phyloP scores from a whole-genome alignment of 2,888 invertebrate species.

The Polyommatus iphigenia region DNA sequence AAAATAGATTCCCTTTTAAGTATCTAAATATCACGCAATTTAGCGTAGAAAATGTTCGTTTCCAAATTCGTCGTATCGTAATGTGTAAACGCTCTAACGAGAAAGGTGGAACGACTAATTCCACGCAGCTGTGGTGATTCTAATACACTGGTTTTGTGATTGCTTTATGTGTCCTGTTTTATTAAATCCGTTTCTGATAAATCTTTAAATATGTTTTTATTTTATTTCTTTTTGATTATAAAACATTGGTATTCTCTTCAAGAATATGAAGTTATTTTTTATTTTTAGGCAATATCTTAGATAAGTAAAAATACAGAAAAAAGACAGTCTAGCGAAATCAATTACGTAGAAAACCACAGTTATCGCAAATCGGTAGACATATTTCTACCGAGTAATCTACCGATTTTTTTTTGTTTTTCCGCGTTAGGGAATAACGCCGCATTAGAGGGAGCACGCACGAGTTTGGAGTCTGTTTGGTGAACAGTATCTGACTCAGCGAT shows the following conservation, averaged over 20 bases:
- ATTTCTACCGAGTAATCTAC: neutral
- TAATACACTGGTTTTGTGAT: constrained; percentile 38
- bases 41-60: neutral
- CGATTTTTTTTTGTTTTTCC: neutral
- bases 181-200: neutral
- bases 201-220: neutral
- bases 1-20: too few relatives aligned
- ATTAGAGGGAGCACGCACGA: constrained; percentile 21
- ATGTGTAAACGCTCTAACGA: constrained; percentile 35
- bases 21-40: neutral
- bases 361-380: neutral
- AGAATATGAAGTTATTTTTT: neutral
- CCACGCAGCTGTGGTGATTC: constrained; percentile 41
- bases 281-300: too few relatives aligned
- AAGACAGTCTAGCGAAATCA: neutral
- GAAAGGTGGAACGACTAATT: constrained; percentile 44
- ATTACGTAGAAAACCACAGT: too few relatives aligned
- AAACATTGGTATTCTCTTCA: neutral
- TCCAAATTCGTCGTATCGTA: neutral
- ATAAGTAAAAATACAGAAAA: neutral
- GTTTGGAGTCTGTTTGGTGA: neutral
- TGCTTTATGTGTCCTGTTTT: neutral
- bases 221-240: too few relatives aligned
- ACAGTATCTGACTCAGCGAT: constrained; percentile 14
- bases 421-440: constrained; percentile 14